Base-by-base conservation (phyloP, 2,888 invertebrate genomes). In the Meloe dianella region DNA sequence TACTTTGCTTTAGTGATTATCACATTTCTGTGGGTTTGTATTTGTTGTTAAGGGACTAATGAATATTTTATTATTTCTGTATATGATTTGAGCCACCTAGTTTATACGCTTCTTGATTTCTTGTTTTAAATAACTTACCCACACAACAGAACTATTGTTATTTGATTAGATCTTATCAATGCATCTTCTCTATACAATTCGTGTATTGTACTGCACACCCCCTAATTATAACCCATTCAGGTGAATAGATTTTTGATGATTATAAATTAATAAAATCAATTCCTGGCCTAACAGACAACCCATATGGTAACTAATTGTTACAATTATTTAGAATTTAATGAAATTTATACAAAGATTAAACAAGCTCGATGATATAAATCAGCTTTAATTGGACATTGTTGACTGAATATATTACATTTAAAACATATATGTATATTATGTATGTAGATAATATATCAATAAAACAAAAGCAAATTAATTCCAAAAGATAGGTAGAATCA, bases 361-460 rank as follows among this genome's bases (percentile, higher is more conserved):
- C 64, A 67, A 67, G 64, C 54, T 67, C 47, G 60, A 60, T 63
- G 38, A 41, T 57, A 67, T 67, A 67, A 67, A 67, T 67, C 67
- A 67, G 57, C 57, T 67, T 57, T 67, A 67, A 67, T 67, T 67
- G 67, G 62, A 62, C 59, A 67, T 59, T 67, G 67, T 67, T 67
- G 62, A 64, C 51, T 64, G 61, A 64, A 67, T 64, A 67, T 57
- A 67, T 67, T 63, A 51, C 58, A 35, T 32, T 61, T 61, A 22
- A 64, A 61, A 51, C 22, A 22, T 22, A 47, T 6, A n/a, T 20
- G 10, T 8, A 17, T 32, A 32, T 14, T 47, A 47, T 47, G 9
- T 51, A n/a, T 7, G 14, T 54, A 54, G 57, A 59, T 64, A 59
- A 64, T 67, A 67, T 62, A 67, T 67, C 64, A 64, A 57, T 64